Percentiles rank a stretch among this genome's conserved stretches.
phyloP scores from a whole-genome alignment of 2,113 vertebrate genomes.

The Eleginops maclovinus region DNA sequence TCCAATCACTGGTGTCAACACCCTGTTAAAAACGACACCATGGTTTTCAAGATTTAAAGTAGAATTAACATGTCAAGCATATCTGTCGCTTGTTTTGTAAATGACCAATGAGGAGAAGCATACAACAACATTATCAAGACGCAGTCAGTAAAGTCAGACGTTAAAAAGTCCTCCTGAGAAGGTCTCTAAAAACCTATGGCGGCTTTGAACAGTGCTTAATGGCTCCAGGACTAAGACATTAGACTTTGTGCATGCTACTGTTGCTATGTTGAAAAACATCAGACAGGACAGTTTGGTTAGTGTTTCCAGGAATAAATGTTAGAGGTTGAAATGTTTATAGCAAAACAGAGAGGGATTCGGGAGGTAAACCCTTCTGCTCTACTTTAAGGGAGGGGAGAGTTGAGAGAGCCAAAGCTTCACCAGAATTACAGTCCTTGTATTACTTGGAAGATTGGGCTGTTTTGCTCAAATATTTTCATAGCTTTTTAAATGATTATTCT shows the following conservation, averaged over 20 bases:
- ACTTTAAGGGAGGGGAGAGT: background rate
- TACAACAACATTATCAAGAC: background rate
- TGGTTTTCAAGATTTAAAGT: background rate
- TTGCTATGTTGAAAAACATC: background rate
- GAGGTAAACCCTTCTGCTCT: background rate
- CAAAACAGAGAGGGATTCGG: background rate
- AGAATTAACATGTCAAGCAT: background rate
- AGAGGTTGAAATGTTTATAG: background rate
- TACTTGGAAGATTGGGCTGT: no score
- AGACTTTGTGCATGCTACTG: background rate
- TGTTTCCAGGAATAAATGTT: background rate
- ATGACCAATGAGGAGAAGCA: background rate
- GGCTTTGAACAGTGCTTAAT: background rate
- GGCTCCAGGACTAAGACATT: background rate
- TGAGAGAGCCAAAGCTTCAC: background rate
- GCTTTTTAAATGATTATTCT: background rate
- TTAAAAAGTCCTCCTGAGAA: background rate
- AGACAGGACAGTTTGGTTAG: background rate
- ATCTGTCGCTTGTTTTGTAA: background rate
- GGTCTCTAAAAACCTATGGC: background rate
- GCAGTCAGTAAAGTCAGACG: background rate
- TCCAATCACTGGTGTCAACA: background rate
- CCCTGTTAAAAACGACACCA: background rate
- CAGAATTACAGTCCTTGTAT: background rate
- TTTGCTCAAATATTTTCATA: background rate